Evolutionary conservation across 2,113 vertebrate species (phyloP), one percentile per base, ranked within the genome.

Genomic region (Phylloscopus trochilus): DNA sequence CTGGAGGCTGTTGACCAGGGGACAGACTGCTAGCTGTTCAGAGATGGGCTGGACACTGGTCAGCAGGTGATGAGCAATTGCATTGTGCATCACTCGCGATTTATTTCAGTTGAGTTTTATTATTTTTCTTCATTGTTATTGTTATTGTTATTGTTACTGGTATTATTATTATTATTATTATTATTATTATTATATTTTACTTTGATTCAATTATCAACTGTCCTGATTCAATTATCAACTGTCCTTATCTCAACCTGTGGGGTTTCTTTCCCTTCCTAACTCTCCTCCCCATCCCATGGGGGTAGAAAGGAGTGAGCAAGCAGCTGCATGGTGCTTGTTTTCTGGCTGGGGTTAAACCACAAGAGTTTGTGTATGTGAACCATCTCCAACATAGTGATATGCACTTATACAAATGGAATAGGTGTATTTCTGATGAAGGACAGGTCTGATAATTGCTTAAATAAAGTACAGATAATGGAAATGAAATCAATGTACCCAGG

Each of bases 381-480:
- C 39, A 15, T 37, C 62, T 75, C 74, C 26, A 51, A 1, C 44
- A 46, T 2, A 55, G 35, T 18, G 37, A 33, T 51, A 35, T 22
- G 62, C 27, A 67, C 15, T 37, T 53, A 31, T 28, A 56, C 4
- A 18, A 30, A 24, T n/a, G 53, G 24, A 82, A 76, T 16, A 80
- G 30, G 44, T 26, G 23, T 35, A 44, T 58, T 93, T 90, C 77
- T 77, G 90, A 77, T 77, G 80, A 95, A 93, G 87, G 89, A 74
- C 22, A 70, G 52, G 33, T 35, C 68, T 41, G 43, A 77, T 92
- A 77, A 94, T 84, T 69, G 14, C 64, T 53, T 76, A 79, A 60
- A 87, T 94, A 85, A 37, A 64, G 83, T 30, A 31, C 41, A 5
- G 27, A 64, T 83, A 88, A 89, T 90, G 68, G 79, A 83, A 77